A percentile compares a stretch with the other conserved stretches of the same genome.
phyloP scores from a whole-genome alignment of 2,797 vertebrate species.

The Margarornis squamiger region DNA sequence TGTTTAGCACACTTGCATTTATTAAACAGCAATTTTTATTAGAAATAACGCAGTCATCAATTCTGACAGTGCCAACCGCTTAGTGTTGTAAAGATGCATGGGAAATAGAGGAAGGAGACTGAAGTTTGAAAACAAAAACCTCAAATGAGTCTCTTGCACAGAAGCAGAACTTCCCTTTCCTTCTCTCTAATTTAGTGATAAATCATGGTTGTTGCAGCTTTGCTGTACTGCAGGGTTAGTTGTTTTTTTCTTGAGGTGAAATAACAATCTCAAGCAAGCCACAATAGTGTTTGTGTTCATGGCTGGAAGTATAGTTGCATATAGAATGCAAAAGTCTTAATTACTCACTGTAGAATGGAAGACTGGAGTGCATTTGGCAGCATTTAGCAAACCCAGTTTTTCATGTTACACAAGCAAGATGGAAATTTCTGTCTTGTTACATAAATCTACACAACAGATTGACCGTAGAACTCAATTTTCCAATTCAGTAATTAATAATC shows the following conservation, averaged over 20 bases:
- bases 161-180: neutral
- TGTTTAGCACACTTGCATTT: neutral
- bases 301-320: neutral
- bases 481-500: neutral
- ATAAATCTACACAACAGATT: neutral
- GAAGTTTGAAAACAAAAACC: neutral
- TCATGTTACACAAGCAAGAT: neutral
- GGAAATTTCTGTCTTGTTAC: neutral
- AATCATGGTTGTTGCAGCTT: neutral
- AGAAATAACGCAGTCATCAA: neutral
- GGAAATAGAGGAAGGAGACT: neutral
- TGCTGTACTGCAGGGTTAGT: neutral
- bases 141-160: neutral
- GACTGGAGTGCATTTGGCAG: slow-evolving; percentile 18
- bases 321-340: neutral
- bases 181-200: neutral
- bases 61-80: neutral
- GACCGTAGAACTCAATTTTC: neutral
- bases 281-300: neutral
- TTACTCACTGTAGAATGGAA: slow-evolving; percentile 8
- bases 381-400: neutral
- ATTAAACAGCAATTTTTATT: neutral
- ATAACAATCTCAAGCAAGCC: neutral
- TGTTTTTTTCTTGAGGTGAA: neutral
- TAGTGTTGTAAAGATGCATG: neutral